phyloP scores from a whole-genome alignment of 2,113 vertebrate species.

The Hystrix brachyura region DNA sequence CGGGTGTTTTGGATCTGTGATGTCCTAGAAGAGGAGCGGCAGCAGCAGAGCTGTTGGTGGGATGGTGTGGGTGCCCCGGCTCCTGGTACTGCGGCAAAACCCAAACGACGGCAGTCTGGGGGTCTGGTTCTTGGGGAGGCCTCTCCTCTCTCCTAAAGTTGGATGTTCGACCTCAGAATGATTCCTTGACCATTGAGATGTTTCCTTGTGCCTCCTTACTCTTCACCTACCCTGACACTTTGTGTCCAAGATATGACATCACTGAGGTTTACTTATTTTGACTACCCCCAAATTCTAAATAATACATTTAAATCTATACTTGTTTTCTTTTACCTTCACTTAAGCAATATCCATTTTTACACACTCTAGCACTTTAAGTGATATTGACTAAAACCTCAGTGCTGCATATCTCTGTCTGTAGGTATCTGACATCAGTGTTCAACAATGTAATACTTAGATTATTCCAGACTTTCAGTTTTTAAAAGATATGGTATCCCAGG shows the following conservation, averaged over 20 bases:
- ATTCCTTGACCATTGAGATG: neutral
- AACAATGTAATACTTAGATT: neutral
- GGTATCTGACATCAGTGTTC: neutral
- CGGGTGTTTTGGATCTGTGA: neutral
- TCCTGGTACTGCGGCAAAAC: neutral
- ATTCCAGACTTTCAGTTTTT: neutral
- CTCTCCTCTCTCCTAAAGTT: neutral
- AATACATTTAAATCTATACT: neutral
- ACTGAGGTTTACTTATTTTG: neutral
- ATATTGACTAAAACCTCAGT: neutral
- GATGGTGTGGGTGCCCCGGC: neutral
- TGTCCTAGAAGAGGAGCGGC: neutral
- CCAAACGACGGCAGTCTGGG: neutral
- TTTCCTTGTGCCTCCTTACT: neutral
- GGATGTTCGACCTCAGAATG: neutral
- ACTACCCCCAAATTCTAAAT: neutral
- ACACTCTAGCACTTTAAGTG: neutral
- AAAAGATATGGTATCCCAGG: neutral
- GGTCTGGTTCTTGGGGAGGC: neutral
- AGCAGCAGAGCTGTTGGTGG: neutral
- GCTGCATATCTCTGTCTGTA: neutral
- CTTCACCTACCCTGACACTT: neutral
- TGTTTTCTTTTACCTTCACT: slow-evolving; percentile 11
- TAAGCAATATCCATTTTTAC: neutral
- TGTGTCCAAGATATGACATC: neutral